Percentiles rank a stretch among this genome's conserved stretches.
Conservation (phyloP, 1,140 invertebrate species). For the Elysia chlorotica region DNA sequence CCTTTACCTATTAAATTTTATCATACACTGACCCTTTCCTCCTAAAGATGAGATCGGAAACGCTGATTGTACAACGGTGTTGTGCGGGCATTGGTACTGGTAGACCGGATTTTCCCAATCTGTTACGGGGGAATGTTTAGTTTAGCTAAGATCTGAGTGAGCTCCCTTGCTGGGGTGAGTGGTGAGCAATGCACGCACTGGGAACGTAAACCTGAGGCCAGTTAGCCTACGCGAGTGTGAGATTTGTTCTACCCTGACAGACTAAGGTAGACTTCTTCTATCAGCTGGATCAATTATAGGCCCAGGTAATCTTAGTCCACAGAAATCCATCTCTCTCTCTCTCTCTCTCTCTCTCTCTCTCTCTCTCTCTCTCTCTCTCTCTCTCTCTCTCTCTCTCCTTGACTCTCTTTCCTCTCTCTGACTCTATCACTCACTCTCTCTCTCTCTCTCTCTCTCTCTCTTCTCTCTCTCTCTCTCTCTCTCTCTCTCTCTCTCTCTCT, state of each 20-base stretch:
- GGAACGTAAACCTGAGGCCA: no score
- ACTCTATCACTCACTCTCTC: not conserved
- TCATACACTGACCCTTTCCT: no score
- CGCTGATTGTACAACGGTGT: no score
- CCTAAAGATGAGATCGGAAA: no score
- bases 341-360: conserved; percentile 27
- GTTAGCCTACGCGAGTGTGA: not conserved
- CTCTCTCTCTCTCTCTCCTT: conserved; percentile 21
- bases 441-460: conserved; percentile 19
- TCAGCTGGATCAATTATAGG: not conserved
- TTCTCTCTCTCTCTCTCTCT: not conserved
- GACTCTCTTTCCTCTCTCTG: not conserved
- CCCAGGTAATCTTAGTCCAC: not conserved
- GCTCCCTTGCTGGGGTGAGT: not conserved
- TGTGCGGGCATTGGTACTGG: no score
- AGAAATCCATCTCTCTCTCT: conserved; percentile 21
- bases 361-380: conserved; percentile 28
- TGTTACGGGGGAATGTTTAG: no score
- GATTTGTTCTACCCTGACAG: not conserved
- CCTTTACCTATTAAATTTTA: no score
- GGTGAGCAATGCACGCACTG: not conserved
- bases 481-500: not conserved
- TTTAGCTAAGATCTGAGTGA: not conserved
- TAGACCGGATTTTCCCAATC: no score
- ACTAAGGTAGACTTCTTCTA: not conserved